A percentile compares a stretch with the other conserved stretches of the same genome.
Evolutionary conservation across 2,113 vertebrate species (phyloP).

Genomic region (Solea senegalensis): DNA sequence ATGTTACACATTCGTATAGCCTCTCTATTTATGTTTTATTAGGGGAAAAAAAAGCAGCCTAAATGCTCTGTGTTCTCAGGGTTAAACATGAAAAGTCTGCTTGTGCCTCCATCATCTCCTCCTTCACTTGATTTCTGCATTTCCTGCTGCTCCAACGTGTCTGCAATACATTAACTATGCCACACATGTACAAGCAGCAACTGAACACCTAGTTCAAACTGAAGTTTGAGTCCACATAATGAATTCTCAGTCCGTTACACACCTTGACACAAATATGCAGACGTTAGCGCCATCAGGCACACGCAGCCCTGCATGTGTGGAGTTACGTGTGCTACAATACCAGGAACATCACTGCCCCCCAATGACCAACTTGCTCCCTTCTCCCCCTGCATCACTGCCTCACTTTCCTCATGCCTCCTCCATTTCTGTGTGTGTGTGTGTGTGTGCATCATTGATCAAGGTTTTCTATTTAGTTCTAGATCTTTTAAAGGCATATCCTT

Average conservation of each 20-base stretch:
- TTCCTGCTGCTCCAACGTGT: too few species aligned
- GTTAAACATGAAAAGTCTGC: too few species aligned
- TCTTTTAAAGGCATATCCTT: too few species aligned
- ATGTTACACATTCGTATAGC: too few species aligned
- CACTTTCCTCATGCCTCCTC: not conserved
- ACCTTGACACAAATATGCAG: not conserved
- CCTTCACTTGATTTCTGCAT: too few species aligned
- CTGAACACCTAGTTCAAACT: not conserved
- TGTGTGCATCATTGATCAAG: not conserved
- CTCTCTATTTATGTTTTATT: too few species aligned
- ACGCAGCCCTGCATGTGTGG: not conserved
- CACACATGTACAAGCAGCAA: not conserved
- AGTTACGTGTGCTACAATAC: not conserved
- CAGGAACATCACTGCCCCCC: slow-evolving; percentile 10
- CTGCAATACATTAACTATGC: too few species aligned
- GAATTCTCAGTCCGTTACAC: not conserved
- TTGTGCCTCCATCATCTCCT: too few species aligned
- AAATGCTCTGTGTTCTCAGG: too few species aligned
- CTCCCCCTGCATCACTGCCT: slow-evolving; percentile 3
- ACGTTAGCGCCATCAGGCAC: not conserved
- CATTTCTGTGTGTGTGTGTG: not conserved
- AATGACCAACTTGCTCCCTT: slow-evolving; percentile 3
- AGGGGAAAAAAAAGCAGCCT: too few species aligned
- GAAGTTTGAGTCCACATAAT: not conserved
- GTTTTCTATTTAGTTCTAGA: too few species aligned